A percentile compares a stretch with the other conserved stretches of the same genome.
phyloP scores from a whole-genome alignment of 2,888 invertebrate species.

The Metacarcinus magister region DNA sequence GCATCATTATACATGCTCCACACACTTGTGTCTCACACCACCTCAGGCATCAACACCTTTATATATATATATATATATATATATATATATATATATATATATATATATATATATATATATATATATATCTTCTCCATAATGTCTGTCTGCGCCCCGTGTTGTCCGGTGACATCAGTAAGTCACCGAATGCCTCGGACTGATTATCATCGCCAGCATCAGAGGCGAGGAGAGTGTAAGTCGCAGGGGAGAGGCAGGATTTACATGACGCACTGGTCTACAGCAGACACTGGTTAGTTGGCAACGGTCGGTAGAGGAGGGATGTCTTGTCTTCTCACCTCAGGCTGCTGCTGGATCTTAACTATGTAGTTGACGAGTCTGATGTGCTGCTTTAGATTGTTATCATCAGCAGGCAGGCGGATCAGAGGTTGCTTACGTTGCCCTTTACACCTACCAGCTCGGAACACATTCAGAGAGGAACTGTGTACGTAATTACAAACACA shows the following conservation, averaged over 20 bases:
- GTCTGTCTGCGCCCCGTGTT: no score
- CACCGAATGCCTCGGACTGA: neutral
- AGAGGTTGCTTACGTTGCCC: neutral
- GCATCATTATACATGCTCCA: neutral
- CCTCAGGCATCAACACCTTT: neutral
- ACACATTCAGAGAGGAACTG: neutral
- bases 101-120: no score
- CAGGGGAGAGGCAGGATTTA: neutral
- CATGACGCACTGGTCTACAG: neutral
- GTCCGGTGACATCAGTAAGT: no score
- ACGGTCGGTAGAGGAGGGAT: neutral
- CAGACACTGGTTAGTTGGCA: neutral
- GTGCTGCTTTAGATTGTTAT: neutral
- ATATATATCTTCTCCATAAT: no score
- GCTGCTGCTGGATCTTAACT: neutral
- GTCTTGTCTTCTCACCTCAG: neutral
- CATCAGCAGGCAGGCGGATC: neutral
- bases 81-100: no score
- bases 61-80: no score
- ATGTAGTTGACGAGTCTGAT: neutral
- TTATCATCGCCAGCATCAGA: neutral
- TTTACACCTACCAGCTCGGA: neutral
- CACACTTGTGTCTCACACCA: neutral
- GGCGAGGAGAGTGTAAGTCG: neutral
- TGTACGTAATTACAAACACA: neutral